A percentile compares a stretch with the other conserved stretches of the same genome.
Evolutionary conservation across 2,888 invertebrate genomes (phyloP).

Genomic region (Drosophila fulvimacula): DNA sequence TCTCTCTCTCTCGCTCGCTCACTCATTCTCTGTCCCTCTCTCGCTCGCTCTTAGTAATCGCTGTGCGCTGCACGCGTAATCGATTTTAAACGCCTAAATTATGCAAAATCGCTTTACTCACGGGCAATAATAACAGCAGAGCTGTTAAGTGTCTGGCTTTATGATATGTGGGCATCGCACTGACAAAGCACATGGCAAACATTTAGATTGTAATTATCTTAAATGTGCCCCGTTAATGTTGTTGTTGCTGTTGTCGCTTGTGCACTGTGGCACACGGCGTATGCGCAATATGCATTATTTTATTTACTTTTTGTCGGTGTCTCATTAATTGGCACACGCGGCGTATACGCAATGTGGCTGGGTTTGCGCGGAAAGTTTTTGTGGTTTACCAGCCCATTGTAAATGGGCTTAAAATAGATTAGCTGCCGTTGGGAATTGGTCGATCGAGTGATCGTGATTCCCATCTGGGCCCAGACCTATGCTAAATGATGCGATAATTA

Average conservation of each 20-base stretch:
- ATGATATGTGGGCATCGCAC: conserved; percentile 44
- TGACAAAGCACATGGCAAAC: conserved; percentile 35
- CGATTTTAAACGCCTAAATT: conserved; percentile 69
- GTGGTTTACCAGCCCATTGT: conserved; percentile 45
- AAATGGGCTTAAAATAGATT: conserved; percentile 26
- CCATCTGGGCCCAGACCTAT: conserved; percentile 27
- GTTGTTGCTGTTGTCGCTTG: conserved; percentile 4
- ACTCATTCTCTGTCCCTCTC: background rate
- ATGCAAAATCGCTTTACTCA: conserved; percentile 48
- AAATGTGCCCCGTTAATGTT: conserved; percentile 37
- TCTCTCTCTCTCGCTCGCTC: background rate
- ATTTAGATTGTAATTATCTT: conserved; percentile 45
- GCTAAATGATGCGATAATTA: conserved; percentile 53
- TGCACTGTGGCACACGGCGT: conserved; percentile 38
- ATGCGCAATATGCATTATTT: conserved; percentile 39
- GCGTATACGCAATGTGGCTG: conserved; percentile 38
- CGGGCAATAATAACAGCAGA: conserved; percentile 30
- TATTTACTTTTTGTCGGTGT: conserved; percentile 5
- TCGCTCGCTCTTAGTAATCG: background rate
- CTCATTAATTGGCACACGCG: conserved; percentile 22
- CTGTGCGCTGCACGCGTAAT: conserved; percentile 47
- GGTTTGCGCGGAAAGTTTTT: conserved; percentile 36
- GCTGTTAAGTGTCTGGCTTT: conserved; percentile 22
- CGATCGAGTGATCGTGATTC: conserved; percentile 35
- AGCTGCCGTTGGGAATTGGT: conserved; percentile 3